Percentiles rank a stretch among this genome's conserved stretches.
phyloP scores from a whole-genome alignment of 2,797 vertebrate genomes.

The Epinephelus awoara region DNA sequence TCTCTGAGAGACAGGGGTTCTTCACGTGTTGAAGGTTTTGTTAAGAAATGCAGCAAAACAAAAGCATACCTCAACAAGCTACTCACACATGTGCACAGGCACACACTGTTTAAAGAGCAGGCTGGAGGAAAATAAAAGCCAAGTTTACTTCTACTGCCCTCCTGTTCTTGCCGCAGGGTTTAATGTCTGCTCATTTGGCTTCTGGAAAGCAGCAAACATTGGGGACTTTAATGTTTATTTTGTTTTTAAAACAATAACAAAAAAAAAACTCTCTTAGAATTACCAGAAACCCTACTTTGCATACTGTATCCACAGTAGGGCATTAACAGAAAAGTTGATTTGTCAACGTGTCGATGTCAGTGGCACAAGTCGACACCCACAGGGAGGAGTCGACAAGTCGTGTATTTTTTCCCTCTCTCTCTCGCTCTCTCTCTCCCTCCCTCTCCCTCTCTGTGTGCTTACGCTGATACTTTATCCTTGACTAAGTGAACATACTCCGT shows the following conservation, averaged over 20 bases:
- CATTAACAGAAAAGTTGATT: too few relatives aligned
- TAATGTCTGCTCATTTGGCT: neutral
- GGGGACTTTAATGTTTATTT: neutral
- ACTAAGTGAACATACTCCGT: too few relatives aligned
- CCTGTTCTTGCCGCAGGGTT: neutral
- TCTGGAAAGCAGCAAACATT: neutral
- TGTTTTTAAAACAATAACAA: neutral
- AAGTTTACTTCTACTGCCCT: neutral
- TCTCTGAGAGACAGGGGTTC: neutral
- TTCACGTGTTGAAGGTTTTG: conserved; percentile 18
- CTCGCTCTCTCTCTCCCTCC: too few relatives aligned
- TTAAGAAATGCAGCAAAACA: conserved; percentile 5
- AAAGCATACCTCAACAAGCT: neutral
- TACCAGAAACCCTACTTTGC: neutral
- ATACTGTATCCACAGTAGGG: neutral
- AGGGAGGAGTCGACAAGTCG: too few relatives aligned
- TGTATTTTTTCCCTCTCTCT: too few relatives aligned
- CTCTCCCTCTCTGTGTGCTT: too few relatives aligned
- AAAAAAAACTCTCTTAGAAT: neutral
- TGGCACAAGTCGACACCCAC: too few relatives aligned
- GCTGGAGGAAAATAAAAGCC: neutral
- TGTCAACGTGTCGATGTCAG: too few relatives aligned
- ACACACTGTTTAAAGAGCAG: conserved; percentile 5
- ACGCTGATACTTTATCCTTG: too few relatives aligned
- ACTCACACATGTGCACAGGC: neutral